Evolutionary conservation across 1,140 invertebrate genomes (phyloP).

Genomic region (Drosophila bocki): DNA sequence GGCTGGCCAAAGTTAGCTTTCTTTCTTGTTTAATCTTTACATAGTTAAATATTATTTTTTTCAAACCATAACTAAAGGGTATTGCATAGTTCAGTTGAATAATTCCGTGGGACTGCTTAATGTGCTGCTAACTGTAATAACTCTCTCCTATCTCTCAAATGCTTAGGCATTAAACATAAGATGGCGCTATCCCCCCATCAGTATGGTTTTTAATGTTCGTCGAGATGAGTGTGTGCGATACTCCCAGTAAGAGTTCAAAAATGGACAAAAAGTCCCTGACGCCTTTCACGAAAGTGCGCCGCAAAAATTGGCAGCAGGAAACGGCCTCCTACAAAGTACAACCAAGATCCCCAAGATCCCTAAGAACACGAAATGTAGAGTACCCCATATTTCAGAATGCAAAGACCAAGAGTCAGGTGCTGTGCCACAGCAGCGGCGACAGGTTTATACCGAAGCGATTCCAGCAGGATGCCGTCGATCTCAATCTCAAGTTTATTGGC

Average conservation of each 20-base stretch:
- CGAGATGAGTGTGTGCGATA: conserved; percentile 69
- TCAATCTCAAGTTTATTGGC: conserved; percentile 62
- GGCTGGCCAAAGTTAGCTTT: too few species aligned
- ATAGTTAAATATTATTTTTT: too few species aligned
- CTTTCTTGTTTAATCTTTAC: too few species aligned
- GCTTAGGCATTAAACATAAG: not conserved
- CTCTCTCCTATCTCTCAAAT: conserved; percentile 7
- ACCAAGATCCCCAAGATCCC: not conserved
- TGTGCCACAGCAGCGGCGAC: conserved; percentile 51
- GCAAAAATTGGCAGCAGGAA: conserved; percentile 58
- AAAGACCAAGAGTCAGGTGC: not conserved
- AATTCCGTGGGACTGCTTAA: not conserved
- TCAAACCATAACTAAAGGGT: too few species aligned
- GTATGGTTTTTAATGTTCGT: conserved; percentile 19
- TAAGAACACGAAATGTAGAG: not conserved
- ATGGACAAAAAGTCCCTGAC: conserved; percentile 50
- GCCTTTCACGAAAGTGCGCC: conserved; percentile 59
- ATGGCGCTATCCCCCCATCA: conserved; percentile 23
- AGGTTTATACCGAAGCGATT: conserved; percentile 78
- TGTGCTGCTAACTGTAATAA: conserved; percentile 18
- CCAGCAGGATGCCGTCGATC: conserved; percentile 37
- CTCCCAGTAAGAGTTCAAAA: conserved; percentile 45
- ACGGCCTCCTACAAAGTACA: conserved; percentile 48
- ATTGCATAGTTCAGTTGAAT: not conserved
- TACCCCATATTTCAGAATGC: conserved; percentile 12